phyloP scores from a whole-genome alignment of 1,140 invertebrate genomes.

The Drosophila asahinai region DNA sequence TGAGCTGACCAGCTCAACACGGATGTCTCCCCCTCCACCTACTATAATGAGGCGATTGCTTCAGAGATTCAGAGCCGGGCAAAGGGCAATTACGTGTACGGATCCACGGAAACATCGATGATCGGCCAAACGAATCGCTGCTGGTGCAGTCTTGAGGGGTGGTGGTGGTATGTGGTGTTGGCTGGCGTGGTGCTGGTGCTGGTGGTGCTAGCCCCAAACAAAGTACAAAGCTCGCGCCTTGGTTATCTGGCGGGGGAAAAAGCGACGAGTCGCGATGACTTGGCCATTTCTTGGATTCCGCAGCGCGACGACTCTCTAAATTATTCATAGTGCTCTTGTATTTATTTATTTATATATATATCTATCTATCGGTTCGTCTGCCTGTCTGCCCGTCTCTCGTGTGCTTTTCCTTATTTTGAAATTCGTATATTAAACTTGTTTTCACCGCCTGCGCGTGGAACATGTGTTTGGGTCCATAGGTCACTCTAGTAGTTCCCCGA shows the following conservation, averaged over 20 bases:
- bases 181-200: not conserved
- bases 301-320: conserved; percentile 8
- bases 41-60: no score
- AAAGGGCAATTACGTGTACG: conserved; percentile 6
- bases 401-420: conserved; percentile 20
- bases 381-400: not conserved
- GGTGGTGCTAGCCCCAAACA: conserved; percentile 31
- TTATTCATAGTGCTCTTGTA: conserved; percentile 24
- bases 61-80: not conserved
- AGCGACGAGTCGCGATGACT: conserved; percentile 69
- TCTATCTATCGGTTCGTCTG: not conserved
- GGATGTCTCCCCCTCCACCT: no score
- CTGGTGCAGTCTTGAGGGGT: conserved; percentile 9
- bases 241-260: conserved; percentile 29
- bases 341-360: conserved; percentile 30
- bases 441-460: conserved; percentile 33
- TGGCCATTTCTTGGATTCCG: conserved; percentile 36
- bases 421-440: conserved; percentile 43
- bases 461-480: conserved; percentile 79
- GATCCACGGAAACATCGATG: not conserved
- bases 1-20: no score
- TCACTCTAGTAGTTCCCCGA: conserved; percentile 38
- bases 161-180: not conserved
- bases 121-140: not conserved
- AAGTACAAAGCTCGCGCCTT: conserved; percentile 63